Evolutionary conservation across 30 jellyfish, hydroid and myxozoan genomes (phyloP).

Genomic region (Aurelia aurita complex sp. Pacific): DNA sequence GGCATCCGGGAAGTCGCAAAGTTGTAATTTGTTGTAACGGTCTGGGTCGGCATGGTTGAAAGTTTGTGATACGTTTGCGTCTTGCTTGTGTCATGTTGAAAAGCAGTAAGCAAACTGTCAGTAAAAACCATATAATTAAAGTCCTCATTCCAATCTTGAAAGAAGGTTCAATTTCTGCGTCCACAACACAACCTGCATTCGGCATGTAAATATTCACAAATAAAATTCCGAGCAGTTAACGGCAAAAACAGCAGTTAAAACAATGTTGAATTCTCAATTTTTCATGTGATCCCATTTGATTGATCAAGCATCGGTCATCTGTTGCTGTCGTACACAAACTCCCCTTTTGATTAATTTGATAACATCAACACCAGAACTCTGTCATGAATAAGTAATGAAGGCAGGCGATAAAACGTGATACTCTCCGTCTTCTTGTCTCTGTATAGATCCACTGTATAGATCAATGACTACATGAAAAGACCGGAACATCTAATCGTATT

Average conservation of each 20-base stretch:
- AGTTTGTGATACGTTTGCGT: slow-evolving; percentile 42
- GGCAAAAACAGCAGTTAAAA: background rate
- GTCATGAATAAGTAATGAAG: slow-evolving; percentile 55
- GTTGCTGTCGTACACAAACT: slow-evolving; percentile 11
- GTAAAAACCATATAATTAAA: slow-evolving; percentile 1
- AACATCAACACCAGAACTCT: slow-evolving; percentile 30
- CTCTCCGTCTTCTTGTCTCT: slow-evolving; percentile 3
- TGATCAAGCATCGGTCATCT: too few species aligned
- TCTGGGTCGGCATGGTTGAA: slow-evolving; percentile 49
- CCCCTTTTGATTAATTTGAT: slow-evolving; percentile 26
- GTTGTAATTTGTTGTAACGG: slow-evolving; percentile 3
- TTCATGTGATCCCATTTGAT: too few species aligned
- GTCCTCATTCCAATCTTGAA: slow-evolving; percentile 67
- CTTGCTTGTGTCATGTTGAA: slow-evolving; percentile 54
- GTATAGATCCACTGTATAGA: slow-evolving; percentile 6
- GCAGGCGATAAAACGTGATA: background rate
- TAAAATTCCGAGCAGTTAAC: background rate
- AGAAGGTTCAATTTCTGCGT: slow-evolving; percentile 5
- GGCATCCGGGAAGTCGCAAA: slow-evolving; percentile 37
- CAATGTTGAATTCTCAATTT: too few species aligned
- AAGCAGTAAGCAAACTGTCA: slow-evolving; percentile 47
- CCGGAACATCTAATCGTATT: slow-evolving; percentile 49
- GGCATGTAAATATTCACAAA: too few species aligned
- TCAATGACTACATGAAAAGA: slow-evolving; percentile 28
- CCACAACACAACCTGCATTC: slow-evolving; percentile 16